A percentile compares a stretch with the other conserved stretches of the same genome.
phyloP scores from a whole-genome alignment of 2,888 invertebrate species.

The Cistogaster globosa region DNA sequence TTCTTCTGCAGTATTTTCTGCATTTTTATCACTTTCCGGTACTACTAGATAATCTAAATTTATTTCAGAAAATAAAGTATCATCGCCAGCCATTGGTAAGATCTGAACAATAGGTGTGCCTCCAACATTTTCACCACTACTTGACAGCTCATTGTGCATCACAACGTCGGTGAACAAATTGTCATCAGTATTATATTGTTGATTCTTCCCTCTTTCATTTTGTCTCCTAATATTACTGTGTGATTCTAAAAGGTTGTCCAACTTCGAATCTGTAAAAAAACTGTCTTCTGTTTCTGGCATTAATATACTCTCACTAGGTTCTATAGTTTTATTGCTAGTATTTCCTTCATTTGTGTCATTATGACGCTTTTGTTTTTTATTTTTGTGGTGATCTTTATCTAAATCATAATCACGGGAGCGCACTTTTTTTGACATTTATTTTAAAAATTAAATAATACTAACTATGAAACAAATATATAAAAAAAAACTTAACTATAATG shows the following conservation, averaged over 20 bases:
- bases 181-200: conserved; percentile 72
- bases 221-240: conserved; percentile 12
- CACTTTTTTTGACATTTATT: conserved; percentile 48
- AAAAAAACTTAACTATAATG: no score
- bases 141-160: conserved; percentile 57
- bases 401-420: conserved; percentile 21
- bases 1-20: conserved; percentile 2
- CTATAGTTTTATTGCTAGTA: conserved; percentile 2
- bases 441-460: background rate
- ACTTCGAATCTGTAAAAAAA: conserved; percentile 76
- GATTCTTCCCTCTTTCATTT: background rate
- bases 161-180: conserved; percentile 77
- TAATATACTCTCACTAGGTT: conserved; percentile 72
- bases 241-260: conserved; percentile 69
- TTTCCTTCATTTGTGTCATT: background rate
- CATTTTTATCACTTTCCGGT: background rate
- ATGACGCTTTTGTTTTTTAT: conserved; percentile 54
- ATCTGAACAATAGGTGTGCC: conserved; percentile 37
- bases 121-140: conserved; percentile 42
- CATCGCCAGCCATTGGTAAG: conserved; percentile 63
- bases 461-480: background rate
- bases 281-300: conserved; percentile 79
- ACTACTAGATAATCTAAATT: conserved; percentile 70
- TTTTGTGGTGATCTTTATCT: conserved; percentile 15
- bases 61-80: conserved; percentile 76